Percentiles rank a stretch among this genome's conserved stretches.
Evolutionary conservation across 2,113 vertebrate genomes (phyloP).

Genomic region (Percina caprodes): DNA sequence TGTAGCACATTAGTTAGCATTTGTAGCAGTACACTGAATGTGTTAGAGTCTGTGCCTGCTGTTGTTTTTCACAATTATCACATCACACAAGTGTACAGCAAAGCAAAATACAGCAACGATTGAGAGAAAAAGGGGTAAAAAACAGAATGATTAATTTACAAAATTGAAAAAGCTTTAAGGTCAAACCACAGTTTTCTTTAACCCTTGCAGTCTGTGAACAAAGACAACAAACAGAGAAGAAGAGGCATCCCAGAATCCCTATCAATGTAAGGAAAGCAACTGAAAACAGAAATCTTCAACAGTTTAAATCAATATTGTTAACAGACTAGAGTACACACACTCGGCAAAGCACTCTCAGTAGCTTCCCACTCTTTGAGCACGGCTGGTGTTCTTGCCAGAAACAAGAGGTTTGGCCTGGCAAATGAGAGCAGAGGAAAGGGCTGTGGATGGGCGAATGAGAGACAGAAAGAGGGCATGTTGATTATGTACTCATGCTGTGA

Average conservation of each 20-base stretch:
- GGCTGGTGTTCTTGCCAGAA: constrained; percentile 53
- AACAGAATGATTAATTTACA: constrained; percentile 37
- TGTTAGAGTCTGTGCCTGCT: constrained; percentile 25
- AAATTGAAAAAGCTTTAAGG: constrained; percentile 48
- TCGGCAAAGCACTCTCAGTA: constrained; percentile 30
- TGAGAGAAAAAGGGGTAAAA: not conserved
- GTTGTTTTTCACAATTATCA: constrained; percentile 10
- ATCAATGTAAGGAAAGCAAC: constrained; percentile 20
- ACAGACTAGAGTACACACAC: constrained; percentile 7
- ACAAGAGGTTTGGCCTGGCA: constrained; percentile 64
- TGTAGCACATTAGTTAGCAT: constrained; percentile 44
- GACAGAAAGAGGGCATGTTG: constrained; percentile 56
- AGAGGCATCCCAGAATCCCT: constrained; percentile 2
- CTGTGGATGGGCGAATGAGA: constrained; percentile 41
- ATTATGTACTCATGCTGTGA: constrained; percentile 60
- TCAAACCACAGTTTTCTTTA: constrained; percentile 1
- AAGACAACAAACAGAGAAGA: not conserved
- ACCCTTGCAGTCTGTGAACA: constrained; percentile 1
- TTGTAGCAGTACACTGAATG: constrained; percentile 37
- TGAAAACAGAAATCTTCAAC: constrained; percentile 26
- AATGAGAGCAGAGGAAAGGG: constrained; percentile 51
- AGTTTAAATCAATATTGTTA: not conserved
- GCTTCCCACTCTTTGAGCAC: constrained; percentile 34
- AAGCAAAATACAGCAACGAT: constrained; percentile 13
- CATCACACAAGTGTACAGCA: constrained; percentile 30